Evolutionary conservation across 1,140 invertebrate species (phyloP).

Genomic region (Caenorhabditis latens): DNA sequence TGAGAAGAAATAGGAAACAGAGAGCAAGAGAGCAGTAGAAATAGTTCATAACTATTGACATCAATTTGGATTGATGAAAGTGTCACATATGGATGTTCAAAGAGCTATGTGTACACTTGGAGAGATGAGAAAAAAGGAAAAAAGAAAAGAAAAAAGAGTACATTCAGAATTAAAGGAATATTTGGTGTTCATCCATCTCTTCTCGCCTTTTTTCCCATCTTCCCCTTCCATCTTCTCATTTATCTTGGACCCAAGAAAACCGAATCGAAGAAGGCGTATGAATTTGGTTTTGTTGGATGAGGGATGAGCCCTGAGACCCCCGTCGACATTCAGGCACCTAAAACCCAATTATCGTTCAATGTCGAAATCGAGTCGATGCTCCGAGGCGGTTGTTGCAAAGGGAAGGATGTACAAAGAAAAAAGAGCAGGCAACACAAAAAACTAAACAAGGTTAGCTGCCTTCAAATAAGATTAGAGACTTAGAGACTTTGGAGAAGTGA

Average conservation of each 20-base stretch:
- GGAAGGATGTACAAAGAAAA: constrained; percentile 15
- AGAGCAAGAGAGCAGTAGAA: not conserved
- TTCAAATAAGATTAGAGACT: constrained; percentile 46
- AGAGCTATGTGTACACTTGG: not conserved
- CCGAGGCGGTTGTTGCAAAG: constrained; percentile 21
- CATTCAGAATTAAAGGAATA: not conserved
- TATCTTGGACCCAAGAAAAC: not conserved
- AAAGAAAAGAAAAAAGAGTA: not conserved
- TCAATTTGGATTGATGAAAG: not conserved
- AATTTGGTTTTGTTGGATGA: not conserved
- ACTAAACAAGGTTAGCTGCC: constrained; percentile 48
- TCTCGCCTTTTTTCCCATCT: constrained; percentile 31
- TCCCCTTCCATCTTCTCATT: not conserved
- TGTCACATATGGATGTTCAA: not conserved
- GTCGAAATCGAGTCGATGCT: constrained; percentile 34
- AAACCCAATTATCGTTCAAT: constrained; percentile 54
- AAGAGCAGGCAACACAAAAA: constrained; percentile 40
- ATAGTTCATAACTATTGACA: constrained; percentile 1
- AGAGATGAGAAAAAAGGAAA: not conserved
- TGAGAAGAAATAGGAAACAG: not conserved
- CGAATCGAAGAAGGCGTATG: not conserved
- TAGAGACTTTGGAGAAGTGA: constrained; percentile 19
- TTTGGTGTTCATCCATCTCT: not conserved
- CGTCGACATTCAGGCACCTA: constrained; percentile 51
- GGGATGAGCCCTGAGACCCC: constrained; percentile 2